Conservation (phyloP, 2,113 vertebrate species). For the Leptocoma aspasia region DNA sequence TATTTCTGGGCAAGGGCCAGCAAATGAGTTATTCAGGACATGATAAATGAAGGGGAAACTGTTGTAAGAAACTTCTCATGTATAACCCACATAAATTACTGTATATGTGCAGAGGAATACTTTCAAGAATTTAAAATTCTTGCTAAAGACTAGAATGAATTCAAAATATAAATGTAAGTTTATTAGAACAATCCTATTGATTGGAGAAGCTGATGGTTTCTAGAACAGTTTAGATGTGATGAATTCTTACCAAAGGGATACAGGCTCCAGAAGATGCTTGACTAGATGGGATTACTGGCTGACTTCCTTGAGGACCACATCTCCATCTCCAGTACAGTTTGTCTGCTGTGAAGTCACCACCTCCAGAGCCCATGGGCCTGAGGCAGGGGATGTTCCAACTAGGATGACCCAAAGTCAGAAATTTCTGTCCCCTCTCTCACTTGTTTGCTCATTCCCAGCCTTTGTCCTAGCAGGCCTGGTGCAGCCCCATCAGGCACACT, state of each 20-base stretch:
- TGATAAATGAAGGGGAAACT: not conserved
- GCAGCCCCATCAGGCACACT: not conserved
- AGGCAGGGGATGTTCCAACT: not conserved
- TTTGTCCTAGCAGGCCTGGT: not conserved
- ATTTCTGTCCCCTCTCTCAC: not conserved
- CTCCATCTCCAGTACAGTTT: not conserved
- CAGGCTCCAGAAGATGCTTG: not conserved
- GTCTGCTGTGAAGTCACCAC: not conserved
- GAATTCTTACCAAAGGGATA: not conserved
- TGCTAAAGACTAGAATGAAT: not conserved
- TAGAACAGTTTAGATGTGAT: not conserved
- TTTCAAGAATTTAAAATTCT: not conserved
- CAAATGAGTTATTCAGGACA: not conserved
- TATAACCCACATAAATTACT: not conserved
- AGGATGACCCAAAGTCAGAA: not conserved
- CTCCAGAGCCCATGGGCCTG: not conserved
- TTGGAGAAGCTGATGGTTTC: not conserved
- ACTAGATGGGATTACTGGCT: not conserved
- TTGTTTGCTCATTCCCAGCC: not conserved
- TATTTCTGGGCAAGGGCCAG: conserved; percentile 1
- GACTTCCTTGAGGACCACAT: not conserved
- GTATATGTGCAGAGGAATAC: not conserved
- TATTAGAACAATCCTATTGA: not conserved
- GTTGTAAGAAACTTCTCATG: not conserved
- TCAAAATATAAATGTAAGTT: not conserved